phyloP scores from a whole-genome alignment of 92 coral and sea anemone genomes.

The Bergia puertoricense region DNA sequence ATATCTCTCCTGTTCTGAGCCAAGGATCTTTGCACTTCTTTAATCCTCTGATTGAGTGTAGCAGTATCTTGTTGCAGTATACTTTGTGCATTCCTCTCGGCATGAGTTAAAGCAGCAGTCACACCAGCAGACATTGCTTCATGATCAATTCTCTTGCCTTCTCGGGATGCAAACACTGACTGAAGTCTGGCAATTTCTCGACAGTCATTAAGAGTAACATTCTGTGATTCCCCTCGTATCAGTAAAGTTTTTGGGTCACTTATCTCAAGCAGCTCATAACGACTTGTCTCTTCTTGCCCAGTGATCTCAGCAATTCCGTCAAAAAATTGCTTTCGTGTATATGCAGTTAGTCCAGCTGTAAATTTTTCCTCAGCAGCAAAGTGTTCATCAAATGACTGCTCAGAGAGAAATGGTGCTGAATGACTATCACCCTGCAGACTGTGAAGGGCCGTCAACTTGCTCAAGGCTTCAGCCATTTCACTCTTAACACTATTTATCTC shows the following conservation, averaged over 20 bases:
- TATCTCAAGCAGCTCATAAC: conserved; percentile 91
- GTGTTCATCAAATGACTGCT: conserved; percentile 71
- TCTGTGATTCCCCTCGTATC: conserved; percentile 89
- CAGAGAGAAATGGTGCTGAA: conserved; percentile 67
- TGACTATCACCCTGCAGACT: conserved; percentile 44
- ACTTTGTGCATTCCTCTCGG: conserved; percentile 59
- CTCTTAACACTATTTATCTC: conserved; percentile 65
- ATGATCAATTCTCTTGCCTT: conserved; percentile 76
- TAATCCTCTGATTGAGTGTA: conserved; percentile 67
- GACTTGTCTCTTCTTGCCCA: conserved; percentile 74
- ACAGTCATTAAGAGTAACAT: conserved; percentile 86
- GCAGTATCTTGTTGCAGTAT: conserved; percentile 59
- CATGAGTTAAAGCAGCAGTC: conserved; percentile 69
- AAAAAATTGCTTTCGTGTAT: conserved; percentile 96
- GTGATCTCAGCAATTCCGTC: conserved; percentile 99
- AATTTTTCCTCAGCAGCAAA: conserved; percentile 82
- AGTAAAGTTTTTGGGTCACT: conserved; percentile 87
- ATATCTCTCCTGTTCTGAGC: conserved; percentile 71
- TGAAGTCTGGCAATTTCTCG: conserved; percentile 92
- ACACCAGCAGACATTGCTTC: conserved; percentile 71
- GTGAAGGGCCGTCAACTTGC: conserved; percentile 69
- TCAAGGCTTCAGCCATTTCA: conserved; percentile 62
- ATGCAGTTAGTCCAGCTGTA: conserved; percentile 80
- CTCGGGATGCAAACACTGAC: conserved; percentile 85
- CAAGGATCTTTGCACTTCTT: conserved; percentile 69